Base-by-base conservation (phyloP, 1,140 invertebrate species). In the Trichonephila inaurata region DNA sequence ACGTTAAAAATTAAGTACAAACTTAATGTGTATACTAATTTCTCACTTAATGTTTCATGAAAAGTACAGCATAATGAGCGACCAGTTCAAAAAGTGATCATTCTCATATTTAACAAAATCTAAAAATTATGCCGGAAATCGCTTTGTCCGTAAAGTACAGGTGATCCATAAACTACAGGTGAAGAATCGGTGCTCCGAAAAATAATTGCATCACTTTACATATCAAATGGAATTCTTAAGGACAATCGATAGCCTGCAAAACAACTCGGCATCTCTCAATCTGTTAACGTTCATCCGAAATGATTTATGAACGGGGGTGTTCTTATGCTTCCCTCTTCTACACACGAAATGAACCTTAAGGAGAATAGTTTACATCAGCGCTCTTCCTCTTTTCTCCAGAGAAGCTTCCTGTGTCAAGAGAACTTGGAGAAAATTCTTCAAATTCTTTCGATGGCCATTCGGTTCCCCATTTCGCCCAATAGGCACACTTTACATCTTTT, bases 321-420 rank as follows among this genome's bases (percentile, higher is more conserved):
- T 64, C 62, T 18, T 40, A 18, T 77, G 1, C n/a, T 28, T 77
- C 28, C 72, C 28, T 40, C 72, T 77, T 77, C 28, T 77, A 77
- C 28, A 77, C 72, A 77, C 18, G 72, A 77, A 77, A 77, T 77
- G 72, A 77, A 77, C 72, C 72, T 77, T 77, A 77, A 77, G 18
- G 72, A 40, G 72, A 77, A 77, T 77, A 77, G 72, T 77, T 77
- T 77, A 28, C 33, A 77, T 18, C 72, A 28, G 16, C 33, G 72
- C 14, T 77, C 72, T 77, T 77, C 28, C 72, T 51, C 51, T 51
- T 51, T 51, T 51, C 51, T 10, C 51, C 51, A 51, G 51, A 7
- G 51, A 51, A 51, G 5, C 51, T 51, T 51, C 51, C 51, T 51
- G 51, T 51, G 51, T 51, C 28, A 18, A 77, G 14, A 14, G 16